phyloP scores from a whole-genome alignment of 2,113 vertebrate species.

The Campylorhamphus procurvoides region DNA sequence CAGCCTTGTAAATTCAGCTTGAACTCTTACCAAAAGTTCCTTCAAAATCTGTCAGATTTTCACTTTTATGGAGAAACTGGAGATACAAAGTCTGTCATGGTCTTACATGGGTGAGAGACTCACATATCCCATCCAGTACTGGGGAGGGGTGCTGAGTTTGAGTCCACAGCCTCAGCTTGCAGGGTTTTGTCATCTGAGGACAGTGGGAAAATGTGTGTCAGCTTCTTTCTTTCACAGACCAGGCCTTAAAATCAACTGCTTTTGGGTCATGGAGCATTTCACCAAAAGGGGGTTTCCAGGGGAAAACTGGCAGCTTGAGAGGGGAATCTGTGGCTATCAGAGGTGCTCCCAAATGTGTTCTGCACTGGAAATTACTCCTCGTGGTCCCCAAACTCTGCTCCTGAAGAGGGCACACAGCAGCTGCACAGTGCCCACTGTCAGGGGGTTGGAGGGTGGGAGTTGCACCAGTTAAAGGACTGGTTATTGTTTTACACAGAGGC shows the following conservation, averaged over 20 bases:
- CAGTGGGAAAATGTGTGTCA: background rate
- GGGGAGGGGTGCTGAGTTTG: background rate
- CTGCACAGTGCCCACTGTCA: rapidly evolving
- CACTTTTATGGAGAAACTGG: background rate
- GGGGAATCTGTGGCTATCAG: rapidly evolving
- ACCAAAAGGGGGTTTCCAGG: background rate
- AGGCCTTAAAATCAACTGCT: background rate
- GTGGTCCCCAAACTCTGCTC: background rate
- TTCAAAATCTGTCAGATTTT: background rate
- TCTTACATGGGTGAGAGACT: background rate
- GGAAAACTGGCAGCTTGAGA: background rate
- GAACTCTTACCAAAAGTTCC: background rate
- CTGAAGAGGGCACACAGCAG: rapidly evolving
- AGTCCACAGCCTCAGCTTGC: background rate
- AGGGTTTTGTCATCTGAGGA: background rate
- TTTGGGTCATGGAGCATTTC: background rate
- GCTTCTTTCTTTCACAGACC: background rate
- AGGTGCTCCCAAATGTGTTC: background rate
- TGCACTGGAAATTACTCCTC: rapidly evolving
- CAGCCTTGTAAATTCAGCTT: background rate
- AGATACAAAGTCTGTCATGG: background rate
- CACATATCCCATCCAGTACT: background rate
- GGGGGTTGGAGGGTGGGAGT: background rate
- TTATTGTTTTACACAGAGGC: background rate
- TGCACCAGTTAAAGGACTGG: background rate